A percentile compares a stretch with the other conserved stretches of the same genome.
These are phyloP conservation scores for Lycorma delicatula DNA, from an alignment of 1,140 invertebrate species.

Conservation along the genomic window DNA sequence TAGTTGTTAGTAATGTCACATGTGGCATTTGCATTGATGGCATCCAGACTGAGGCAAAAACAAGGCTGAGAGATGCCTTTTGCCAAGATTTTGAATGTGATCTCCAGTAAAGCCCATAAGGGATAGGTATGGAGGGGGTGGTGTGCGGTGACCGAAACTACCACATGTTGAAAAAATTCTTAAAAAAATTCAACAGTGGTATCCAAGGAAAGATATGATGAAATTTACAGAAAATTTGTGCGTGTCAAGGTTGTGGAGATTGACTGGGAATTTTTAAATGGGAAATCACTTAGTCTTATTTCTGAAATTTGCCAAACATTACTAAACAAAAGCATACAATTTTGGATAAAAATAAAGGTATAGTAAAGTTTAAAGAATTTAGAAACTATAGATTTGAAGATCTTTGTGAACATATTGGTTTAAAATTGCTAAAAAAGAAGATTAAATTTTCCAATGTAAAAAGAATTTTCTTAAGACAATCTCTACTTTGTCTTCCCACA, in stretches of 20 bases:
- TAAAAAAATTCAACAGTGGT: conserved; percentile 23
- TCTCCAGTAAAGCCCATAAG: no score
- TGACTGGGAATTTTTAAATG: conserved; percentile 1
- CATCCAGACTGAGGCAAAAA: no score
- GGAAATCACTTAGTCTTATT: conserved; percentile 1
- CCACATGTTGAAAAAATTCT: conserved; percentile 27
- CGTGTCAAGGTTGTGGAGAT: neutral
- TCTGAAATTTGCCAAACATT: neutral
- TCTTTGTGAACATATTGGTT: neutral
- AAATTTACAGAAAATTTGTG: conserved; percentile 4
- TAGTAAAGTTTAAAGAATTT: neutral
- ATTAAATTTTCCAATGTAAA: neutral
- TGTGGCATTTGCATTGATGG: no score
- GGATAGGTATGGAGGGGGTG: no score
- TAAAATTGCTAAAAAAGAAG: neutral
- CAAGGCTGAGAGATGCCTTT: no score
- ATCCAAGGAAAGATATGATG: conserved; percentile 8
- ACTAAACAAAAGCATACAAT: neutral
- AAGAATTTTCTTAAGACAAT: neutral
- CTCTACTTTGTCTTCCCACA: neutral
- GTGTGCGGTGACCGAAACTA: no score
- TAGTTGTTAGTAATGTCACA: no score
- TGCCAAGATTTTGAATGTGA: no score
- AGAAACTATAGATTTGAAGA: conserved; percentile 3
- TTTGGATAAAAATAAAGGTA: neutral